Evolutionary conservation across 92 coral and sea anemone genomes (phyloP).

Genomic region (Palythoa heliodiscus): DNA sequence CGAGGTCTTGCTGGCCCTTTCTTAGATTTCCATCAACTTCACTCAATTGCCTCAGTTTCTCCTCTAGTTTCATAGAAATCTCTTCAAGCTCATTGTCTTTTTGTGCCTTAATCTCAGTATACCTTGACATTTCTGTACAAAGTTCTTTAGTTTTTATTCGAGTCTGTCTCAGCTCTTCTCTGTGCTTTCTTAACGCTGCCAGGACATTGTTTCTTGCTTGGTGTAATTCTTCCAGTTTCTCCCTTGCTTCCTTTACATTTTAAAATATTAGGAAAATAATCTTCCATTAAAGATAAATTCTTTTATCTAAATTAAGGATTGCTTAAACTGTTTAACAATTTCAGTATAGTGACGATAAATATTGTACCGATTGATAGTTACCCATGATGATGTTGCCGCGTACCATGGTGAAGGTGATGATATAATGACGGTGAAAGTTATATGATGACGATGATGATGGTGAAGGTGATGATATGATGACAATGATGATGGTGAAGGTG

Average conservation of each 20-base stretch:
- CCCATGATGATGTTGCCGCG: no score
- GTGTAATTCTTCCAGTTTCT: slow-evolving; percentile 63
- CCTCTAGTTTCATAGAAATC: not conserved
- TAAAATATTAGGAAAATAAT: not conserved
- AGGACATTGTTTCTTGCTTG: slow-evolving; percentile 69
- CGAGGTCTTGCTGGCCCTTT: slow-evolving; percentile 37
- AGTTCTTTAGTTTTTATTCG: slow-evolving; percentile 59
- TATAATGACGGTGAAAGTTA: no score
- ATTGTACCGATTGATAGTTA: no score
- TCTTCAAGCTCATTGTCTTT: slow-evolving; percentile 38
- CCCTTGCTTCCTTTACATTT: slow-evolving; percentile 57
- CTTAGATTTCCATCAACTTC: slow-evolving; percentile 13
- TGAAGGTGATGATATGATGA: no score
- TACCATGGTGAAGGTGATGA: no score
- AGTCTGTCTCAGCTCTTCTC: slow-evolving; percentile 63
- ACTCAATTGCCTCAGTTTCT: slow-evolving; percentile 10
- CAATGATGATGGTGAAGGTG: no score
- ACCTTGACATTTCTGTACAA: slow-evolving; percentile 48
- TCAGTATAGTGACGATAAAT: no score
- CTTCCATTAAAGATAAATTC: not conserved
- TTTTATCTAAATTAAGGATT: no score
- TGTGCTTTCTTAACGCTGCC: slow-evolving; percentile 66
- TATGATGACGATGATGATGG: no score
- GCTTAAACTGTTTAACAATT: no score
- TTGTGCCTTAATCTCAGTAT: slow-evolving; percentile 37